A percentile compares a stretch with the other conserved stretches of the same genome.
These are phyloP conservation scores for Cremastinae sp. DNA, from an alignment of 2,888 invertebrate species.

Conservation along the genomic window DNA sequence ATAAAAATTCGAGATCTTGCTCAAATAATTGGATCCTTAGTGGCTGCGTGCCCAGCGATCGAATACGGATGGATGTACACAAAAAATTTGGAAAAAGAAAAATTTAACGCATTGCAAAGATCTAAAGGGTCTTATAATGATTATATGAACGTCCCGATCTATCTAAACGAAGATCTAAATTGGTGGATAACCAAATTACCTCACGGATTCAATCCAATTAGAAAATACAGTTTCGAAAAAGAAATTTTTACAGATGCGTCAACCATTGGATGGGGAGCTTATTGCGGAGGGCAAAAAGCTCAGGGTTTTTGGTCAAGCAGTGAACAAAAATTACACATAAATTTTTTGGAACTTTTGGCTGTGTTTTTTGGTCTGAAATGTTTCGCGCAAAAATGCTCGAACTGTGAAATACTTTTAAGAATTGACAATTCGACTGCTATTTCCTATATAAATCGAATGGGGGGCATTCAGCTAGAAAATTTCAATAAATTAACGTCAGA, in stretches of 20 bases:
- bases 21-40: slow-evolving; percentile 35
- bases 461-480: slow-evolving; percentile 53
- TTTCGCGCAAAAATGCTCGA: slow-evolving; percentile 39
- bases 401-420: slow-evolving; percentile 47
- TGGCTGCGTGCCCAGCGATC: slow-evolving; percentile 48
- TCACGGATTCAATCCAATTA: slow-evolving; percentile 32
- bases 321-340: slow-evolving; percentile 55
- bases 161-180: slow-evolving; percentile 34
- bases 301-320: slow-evolving; percentile 48
- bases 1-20: slow-evolving; percentile 53
- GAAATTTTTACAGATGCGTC: slow-evolving; percentile 50
- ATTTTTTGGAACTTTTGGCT: slow-evolving; percentile 60
- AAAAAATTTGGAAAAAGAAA: slow-evolving; percentile 42
- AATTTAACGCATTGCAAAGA: slow-evolving; percentile 30
- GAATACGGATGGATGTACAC: slow-evolving; percentile 40
- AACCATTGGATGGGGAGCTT: slow-evolving; percentile 49
- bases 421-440: slow-evolving; percentile 61
- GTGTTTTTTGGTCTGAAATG: slow-evolving; percentile 54
- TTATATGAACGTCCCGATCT: slow-evolving; percentile 33
- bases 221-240: slow-evolving; percentile 10
- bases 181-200: slow-evolving; percentile 46
- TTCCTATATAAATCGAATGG: slow-evolving; percentile 62
- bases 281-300: slow-evolving; percentile 47
- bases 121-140: slow-evolving; percentile 39
- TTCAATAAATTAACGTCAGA: slow-evolving; percentile 48